phyloP scores from a whole-genome alignment of 1,140 invertebrate genomes.

The Stegodyphus mimosarum region DNA sequence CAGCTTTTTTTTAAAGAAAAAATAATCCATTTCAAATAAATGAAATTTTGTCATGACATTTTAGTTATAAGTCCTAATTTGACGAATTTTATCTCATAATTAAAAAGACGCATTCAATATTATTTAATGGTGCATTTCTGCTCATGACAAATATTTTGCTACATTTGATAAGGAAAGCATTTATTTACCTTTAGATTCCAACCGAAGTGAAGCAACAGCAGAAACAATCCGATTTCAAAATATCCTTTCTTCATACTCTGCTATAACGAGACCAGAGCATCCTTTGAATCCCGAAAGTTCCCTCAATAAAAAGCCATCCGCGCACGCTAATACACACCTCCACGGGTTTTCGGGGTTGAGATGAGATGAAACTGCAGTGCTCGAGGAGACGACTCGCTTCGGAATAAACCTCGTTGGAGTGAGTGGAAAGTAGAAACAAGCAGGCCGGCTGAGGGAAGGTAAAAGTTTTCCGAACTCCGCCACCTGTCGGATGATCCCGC shows the following conservation, averaged over 20 bases:
- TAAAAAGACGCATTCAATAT: too few relatives aligned
- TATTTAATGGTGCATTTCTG: too few relatives aligned
- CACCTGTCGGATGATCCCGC: conserved; percentile 47
- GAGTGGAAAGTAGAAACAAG: neutral
- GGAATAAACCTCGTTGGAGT: conserved; percentile 2
- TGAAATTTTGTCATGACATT: too few relatives aligned
- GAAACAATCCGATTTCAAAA: conserved; percentile 23
- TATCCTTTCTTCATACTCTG: conserved; percentile 52
- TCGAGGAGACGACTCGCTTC: neutral
- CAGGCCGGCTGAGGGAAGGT: neutral
- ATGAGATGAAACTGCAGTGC: too few relatives aligned
- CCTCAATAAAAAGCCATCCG: neutral
- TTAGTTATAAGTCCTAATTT: too few relatives aligned
- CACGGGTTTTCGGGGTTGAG: too few relatives aligned
- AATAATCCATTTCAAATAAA: too few relatives aligned
- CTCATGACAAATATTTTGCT: too few relatives aligned
- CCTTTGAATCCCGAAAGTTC: conserved; percentile 2
- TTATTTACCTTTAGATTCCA: conserved; percentile 22
- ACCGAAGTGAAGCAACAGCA: conserved; percentile 27
- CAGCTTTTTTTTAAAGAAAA: too few relatives aligned
- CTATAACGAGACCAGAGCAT: conserved; percentile 24
- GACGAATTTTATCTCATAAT: too few relatives aligned
- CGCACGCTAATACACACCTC: neutral
- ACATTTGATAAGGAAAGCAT: neutral
- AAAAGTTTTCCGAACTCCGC: conserved; percentile 29